phyloP scores from a whole-genome alignment of 2,113 vertebrate genomes.

The Gymnobelideus leadbeateri region DNA sequence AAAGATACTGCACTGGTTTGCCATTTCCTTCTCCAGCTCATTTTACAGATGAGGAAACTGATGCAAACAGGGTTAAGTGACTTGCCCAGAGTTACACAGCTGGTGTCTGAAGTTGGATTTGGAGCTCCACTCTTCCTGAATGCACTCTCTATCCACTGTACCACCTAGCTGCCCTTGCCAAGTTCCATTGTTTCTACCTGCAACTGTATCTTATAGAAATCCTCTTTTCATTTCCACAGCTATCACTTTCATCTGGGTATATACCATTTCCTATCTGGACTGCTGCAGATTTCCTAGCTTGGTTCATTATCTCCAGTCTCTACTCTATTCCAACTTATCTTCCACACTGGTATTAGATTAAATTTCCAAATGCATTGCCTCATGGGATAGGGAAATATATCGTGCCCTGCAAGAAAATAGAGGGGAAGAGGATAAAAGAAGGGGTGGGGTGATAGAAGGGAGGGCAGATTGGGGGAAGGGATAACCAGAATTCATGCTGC shows the following conservation, averaged over 20 bases:
- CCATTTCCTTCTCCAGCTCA: background rate
- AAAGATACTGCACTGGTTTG: too few relatives aligned
- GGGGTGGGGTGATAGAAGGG: too few relatives aligned
- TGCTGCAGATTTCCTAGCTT: background rate
- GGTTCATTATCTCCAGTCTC: background rate
- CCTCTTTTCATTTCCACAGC: background rate
- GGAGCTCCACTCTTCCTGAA: background rate
- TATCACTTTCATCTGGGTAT: background rate
- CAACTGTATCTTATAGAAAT: background rate
- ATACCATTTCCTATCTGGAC: background rate
- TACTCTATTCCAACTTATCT: background rate
- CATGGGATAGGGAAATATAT: background rate
- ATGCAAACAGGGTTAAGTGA: background rate
- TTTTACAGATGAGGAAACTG: background rate
- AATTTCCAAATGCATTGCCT: background rate
- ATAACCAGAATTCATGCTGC: too few relatives aligned
- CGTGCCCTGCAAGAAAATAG: too few relatives aligned
- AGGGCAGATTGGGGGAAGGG: too few relatives aligned
- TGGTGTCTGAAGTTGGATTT: background rate
- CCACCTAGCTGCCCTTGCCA: background rate
- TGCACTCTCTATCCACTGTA: background rate
- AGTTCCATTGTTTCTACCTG: background rate
- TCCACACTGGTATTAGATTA: background rate
- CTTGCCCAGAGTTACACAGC: background rate
- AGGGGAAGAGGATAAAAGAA: too few relatives aligned